phyloP scores from a whole-genome alignment of 2,888 invertebrate species.

The Ophioninae sp. region DNA sequence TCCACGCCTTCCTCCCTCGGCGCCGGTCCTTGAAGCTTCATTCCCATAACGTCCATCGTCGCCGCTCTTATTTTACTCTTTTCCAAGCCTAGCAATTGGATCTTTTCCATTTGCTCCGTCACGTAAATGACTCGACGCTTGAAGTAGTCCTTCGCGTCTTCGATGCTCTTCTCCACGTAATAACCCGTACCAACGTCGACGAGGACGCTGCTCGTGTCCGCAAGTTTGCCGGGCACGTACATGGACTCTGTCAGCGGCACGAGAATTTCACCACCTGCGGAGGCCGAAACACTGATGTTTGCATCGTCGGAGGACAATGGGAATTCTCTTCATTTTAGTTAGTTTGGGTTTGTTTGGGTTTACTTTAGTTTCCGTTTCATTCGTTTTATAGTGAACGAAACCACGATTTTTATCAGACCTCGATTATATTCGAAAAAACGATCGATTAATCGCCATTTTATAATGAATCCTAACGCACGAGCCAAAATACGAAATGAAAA shows the following conservation, averaged over 20 bases:
- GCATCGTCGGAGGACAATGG: background rate
- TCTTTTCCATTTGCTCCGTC: conserved; percentile 96
- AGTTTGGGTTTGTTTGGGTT: too few relatives aligned
- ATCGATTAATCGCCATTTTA: too few relatives aligned
- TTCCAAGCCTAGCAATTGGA: conserved; percentile 90
- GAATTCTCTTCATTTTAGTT: background rate
- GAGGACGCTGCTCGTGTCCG: conserved; percentile 92
- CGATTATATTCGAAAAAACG: too few relatives aligned
- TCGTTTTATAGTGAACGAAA: too few relatives aligned
- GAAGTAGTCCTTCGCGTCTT: conserved; percentile 94
- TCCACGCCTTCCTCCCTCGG: conserved; percentile 73
- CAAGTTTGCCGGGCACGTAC: conserved; percentile 96
- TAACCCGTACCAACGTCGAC: conserved; percentile 99
- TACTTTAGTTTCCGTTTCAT: too few relatives aligned
- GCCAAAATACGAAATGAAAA: too few relatives aligned
- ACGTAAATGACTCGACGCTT: conserved; percentile 95
- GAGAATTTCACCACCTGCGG: conserved; percentile 87
- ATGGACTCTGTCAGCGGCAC: conserved; percentile 98
- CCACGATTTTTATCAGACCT: too few relatives aligned
- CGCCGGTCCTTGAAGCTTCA: conserved; percentile 85
- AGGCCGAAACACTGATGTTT: background rate
- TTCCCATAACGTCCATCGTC: conserved; percentile 89
- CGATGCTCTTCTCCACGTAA: conserved; percentile 94
- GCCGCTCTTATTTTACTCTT: conserved; percentile 92
- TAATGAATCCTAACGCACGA: too few relatives aligned